Evolutionary conservation across 2,797 vertebrate species (phyloP), one percentile per base, ranked within the genome.

Genomic region (Coranthus polyacanthus): DNA sequence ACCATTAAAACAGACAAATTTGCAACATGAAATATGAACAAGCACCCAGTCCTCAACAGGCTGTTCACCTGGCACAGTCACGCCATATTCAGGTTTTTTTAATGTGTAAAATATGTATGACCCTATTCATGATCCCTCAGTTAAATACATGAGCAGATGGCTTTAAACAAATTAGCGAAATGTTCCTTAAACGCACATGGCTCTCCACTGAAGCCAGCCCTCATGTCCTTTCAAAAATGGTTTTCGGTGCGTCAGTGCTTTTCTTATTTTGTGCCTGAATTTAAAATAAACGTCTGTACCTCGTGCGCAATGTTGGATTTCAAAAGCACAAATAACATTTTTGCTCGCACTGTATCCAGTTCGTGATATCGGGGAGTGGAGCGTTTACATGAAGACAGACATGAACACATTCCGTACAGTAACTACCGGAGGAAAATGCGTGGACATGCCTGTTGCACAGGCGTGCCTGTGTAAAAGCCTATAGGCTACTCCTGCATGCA

Each of bases 401-500:
- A 21, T 42, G 2, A n/a, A 26, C 18, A 5, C 3, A 5, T 50
- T 6, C 37, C 57, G 46, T 13, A 18, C 36, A 51, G 34, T 17
- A 74, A 82, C 55, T 82, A 62, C 9, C 22, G 5, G 24, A 50
- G 55, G 26, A 17, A 21, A 43, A 42, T 9, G 56, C 72, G 39
- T 17, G 17, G 53, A 37, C 66, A 60, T 68, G 85, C 85, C 85
- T 87, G 87, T 88, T 87, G 87, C 87, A 44, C 81, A 78, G 66
- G 55, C 85, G 64, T 68, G 69, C 38, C 72, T 18, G 50, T 4
- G 6, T 36, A 6, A 32, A 12, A 46, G 18, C 37, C 32, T 13
- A 26, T 26, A 26, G 24, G 6, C 24, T 26, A 1, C 11, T 49
- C 20, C 32, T 22, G 24, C 12, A 46, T 11, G 57, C 75, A 20